Evolutionary conservation across 2,113 vertebrate species (phyloP).

Genomic region (Apodemus speciosus): DNA sequence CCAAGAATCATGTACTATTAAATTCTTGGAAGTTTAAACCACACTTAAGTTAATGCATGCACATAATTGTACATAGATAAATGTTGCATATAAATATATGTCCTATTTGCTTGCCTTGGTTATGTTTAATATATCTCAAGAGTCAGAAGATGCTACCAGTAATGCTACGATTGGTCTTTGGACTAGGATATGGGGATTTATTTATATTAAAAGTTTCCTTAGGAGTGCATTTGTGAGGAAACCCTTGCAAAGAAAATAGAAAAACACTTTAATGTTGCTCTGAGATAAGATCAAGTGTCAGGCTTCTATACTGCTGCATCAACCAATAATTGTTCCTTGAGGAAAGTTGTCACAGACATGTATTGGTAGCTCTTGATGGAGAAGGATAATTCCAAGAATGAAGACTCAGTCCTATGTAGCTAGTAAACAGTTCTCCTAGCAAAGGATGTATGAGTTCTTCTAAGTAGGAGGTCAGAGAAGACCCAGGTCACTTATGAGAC

Average conservation of each 20-base stretch:
- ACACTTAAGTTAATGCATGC: conserved; percentile 35
- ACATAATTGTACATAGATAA: not conserved
- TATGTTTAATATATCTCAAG: not conserved
- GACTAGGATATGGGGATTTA: conserved; percentile 50
- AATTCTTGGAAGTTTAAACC: conserved; percentile 29
- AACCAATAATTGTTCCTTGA: not conserved
- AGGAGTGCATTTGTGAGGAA: not conserved
- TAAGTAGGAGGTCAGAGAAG: not conserved
- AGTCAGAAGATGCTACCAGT: not conserved
- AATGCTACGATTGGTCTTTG: not conserved
- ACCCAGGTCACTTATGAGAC: not conserved
- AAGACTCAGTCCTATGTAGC: not conserved
- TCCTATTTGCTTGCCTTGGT: conserved; percentile 75
- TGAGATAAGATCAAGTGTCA: not conserved
- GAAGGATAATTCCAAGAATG: not conserved
- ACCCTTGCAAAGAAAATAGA: not conserved
- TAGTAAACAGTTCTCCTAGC: not conserved
- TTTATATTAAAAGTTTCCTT: not conserved
- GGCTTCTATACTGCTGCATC: not conserved
- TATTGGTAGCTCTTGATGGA: not conserved
- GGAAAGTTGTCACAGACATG: not conserved
- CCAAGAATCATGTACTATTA: not conserved
- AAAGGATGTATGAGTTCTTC: not conserved
- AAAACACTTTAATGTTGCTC: not conserved
- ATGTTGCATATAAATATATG: conserved; percentile 37